These are phyloP conservation scores for Atractosteus spatula DNA, from an alignment of 2,113 vertebrate genomes.

Conservation along the genomic window DNA sequence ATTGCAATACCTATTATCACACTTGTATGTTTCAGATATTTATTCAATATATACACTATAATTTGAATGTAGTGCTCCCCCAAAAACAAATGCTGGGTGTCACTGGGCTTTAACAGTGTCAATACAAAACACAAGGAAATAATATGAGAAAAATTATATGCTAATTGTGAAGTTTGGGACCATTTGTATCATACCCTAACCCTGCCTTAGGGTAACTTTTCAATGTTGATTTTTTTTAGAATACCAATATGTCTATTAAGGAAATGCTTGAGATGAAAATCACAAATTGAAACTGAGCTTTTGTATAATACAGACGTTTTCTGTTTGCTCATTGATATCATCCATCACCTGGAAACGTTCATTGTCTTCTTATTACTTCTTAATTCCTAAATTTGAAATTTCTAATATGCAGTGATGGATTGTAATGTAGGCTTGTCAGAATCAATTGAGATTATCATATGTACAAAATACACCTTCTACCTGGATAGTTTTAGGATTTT, in stretches of 20 bases:
- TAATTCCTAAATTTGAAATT: constrained; percentile 73
- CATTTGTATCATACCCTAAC: too few relatives aligned
- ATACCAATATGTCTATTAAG: not conserved
- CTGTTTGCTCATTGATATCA: constrained; percentile 58
- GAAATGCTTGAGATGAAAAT: not conserved
- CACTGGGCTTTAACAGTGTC: too few relatives aligned
- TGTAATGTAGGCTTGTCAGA: constrained; percentile 73
- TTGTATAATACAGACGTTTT: constrained; percentile 43
- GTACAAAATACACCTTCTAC: constrained; percentile 51
- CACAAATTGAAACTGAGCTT: constrained; percentile 7
- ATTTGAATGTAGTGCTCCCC: too few relatives aligned
- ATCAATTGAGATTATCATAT: constrained; percentile 67
- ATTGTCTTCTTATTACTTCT: constrained; percentile 65
- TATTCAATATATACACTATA: not conserved
- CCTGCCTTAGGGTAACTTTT: too few relatives aligned
- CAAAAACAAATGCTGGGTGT: too few relatives aligned
- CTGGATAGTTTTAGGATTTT: constrained; percentile 27
- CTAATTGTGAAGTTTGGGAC: too few relatives aligned
- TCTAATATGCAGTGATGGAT: constrained; percentile 79
- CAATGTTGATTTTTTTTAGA: too few relatives aligned
- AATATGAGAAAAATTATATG: too few relatives aligned
- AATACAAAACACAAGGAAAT: too few relatives aligned
- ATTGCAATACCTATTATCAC: not conserved
- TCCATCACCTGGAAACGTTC: constrained; percentile 66
- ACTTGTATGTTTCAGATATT: not conserved